phyloP scores from a whole-genome alignment of 2,113 vertebrate genomes.

The Ornithorhynchus anatinus region DNA sequence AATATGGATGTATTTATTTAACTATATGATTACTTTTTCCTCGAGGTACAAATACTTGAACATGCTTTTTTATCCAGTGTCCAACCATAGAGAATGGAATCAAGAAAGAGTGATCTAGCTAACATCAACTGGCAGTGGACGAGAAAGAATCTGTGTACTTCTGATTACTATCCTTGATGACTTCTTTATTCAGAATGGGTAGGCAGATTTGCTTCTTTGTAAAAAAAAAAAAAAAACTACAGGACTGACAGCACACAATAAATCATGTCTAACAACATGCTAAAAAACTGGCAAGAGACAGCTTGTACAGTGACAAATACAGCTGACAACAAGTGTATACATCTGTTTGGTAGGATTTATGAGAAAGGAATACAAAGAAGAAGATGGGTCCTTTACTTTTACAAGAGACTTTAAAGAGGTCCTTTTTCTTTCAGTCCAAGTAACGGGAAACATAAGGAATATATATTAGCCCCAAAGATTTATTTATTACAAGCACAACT shows the following conservation, averaged over 20 bases:
- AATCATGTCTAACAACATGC: constrained; percentile 72
- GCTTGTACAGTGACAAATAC: constrained; percentile 70
- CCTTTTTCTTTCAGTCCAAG: constrained; percentile 35
- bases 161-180: constrained; percentile 55
- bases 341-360: constrained; percentile 70
- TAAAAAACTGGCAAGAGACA: constrained; percentile 70
- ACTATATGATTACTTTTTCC: constrained; percentile 38
- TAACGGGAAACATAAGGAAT: constrained; percentile 29
- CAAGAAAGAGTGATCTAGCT: constrained; percentile 34
- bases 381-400: constrained; percentile 15
- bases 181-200: constrained; percentile 55
- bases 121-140: constrained; percentile 29
- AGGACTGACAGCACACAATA: constrained; percentile 71
- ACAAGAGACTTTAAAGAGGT: constrained; percentile 36
- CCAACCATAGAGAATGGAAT: constrained; percentile 12
- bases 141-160: constrained; percentile 46
- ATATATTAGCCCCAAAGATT: constrained; percentile 40
- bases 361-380: constrained; percentile 64
- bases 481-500: constrained; percentile 40
- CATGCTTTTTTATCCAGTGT: neutral
- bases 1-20: constrained; percentile 32
- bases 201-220: constrained; percentile 67
- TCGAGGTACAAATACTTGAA: constrained; percentile 20
- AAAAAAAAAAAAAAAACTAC: constrained; percentile 56
- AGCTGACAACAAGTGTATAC: constrained; percentile 67